Conservation (phyloP, 2,888 invertebrate species). For the Notocelia uddmanniana region DNA sequence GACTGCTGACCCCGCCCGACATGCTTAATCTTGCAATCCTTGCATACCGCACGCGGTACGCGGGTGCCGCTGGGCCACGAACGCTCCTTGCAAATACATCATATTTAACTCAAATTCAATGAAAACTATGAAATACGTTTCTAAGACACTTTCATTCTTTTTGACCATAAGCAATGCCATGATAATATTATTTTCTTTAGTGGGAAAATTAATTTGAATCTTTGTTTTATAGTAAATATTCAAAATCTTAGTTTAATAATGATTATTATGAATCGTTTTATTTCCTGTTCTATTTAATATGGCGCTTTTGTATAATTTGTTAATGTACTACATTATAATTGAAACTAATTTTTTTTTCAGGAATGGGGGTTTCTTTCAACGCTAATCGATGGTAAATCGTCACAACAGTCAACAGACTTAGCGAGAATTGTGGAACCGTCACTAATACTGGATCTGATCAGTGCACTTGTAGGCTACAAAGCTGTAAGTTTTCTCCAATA, state of each 20-base stretch:
- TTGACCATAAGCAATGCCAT: neutral
- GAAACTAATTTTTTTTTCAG: constrained; percentile 24
- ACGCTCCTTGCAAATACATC: neutral
- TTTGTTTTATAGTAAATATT: no score
- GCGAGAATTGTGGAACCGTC: constrained; percentile 41
- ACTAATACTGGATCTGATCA: constrained; percentile 49
- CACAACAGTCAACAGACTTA: constrained; percentile 21
- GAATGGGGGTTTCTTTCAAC: constrained; percentile 22
- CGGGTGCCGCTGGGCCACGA: no score
- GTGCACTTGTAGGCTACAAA: constrained; percentile 55
- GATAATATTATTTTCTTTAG: no score
- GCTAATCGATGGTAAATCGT: constrained; percentile 11
- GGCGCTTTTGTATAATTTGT: no score
- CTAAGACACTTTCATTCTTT: neutral
- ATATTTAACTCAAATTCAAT: neutral
- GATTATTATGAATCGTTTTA: no score
- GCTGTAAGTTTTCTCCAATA: constrained; percentile 50
- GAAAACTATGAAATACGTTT: neutral
- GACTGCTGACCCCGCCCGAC: no score
- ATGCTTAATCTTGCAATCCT: no score
- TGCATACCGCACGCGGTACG: no score
- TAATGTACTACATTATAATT: neutral
- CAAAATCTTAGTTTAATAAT: no score
- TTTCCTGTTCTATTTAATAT: no score
- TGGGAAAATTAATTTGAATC: no score